Conservation (phyloP, 53 echinoderm and acorn worm species). For the Astropecten irregularis region DNA sequence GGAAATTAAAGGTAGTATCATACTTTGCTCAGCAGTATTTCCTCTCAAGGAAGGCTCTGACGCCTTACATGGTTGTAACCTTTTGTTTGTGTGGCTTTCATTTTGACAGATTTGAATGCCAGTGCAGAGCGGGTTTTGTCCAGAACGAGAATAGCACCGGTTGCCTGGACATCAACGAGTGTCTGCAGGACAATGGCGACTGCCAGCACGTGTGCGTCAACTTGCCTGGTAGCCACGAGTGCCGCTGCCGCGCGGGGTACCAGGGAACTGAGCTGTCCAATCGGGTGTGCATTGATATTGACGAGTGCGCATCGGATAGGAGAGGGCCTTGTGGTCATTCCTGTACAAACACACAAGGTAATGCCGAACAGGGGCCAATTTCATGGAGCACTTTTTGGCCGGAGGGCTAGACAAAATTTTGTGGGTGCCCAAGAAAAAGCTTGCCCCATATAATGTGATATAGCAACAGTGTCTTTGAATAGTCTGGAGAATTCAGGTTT, state of each 20-base stretch:
- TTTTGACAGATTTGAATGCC: constrained; percentile 79
- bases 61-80: too few species aligned
- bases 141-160: constrained; percentile 75
- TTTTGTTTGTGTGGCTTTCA: too few species aligned
- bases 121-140: constrained; percentile 71
- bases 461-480: too few species aligned
- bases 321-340: constrained; percentile 87
- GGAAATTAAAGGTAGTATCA: too few species aligned
- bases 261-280: constrained; percentile 76
- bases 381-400: not conserved
- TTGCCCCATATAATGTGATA: too few species aligned
- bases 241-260: constrained; percentile 87
- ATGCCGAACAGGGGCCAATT: too few species aligned
- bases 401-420: not conserved
- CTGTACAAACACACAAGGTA: constrained; percentile 83
- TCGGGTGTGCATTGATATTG: constrained; percentile 87
- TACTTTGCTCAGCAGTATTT: too few species aligned
- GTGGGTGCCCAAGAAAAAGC: too few species aligned
- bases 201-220: constrained; percentile 96
- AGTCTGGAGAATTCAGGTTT: too few species aligned
- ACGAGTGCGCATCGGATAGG: constrained; percentile 89
- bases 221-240: constrained; percentile 80
- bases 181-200: constrained; percentile 76
- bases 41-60: too few species aligned
- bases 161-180: constrained; percentile 95